A percentile compares a stretch with the other conserved stretches of the same genome.
Evolutionary conservation across 2,888 invertebrate genomes (phyloP).

Genomic region (Poecilobothrus nobilitatus): DNA sequence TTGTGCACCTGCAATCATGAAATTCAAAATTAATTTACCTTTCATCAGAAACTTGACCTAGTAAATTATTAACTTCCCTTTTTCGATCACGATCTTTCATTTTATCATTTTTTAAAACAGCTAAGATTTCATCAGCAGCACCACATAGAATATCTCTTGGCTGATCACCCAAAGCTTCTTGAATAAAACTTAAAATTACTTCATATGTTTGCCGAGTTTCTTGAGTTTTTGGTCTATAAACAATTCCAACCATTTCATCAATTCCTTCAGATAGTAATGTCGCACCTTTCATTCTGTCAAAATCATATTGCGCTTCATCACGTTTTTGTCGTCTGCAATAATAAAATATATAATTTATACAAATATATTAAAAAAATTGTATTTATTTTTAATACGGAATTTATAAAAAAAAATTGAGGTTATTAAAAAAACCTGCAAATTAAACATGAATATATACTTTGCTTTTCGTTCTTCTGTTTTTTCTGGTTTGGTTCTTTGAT

Average conservation of each 20-base stretch:
- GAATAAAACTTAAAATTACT: constrained; percentile 89
- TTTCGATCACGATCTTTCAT: constrained; percentile 90
- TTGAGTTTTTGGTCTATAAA: constrained; percentile 93
- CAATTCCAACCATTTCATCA: constrained; percentile 88
- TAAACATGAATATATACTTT: constrained; percentile 53
- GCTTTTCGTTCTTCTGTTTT: constrained; percentile 88
- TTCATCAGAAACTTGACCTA: constrained; percentile 79
- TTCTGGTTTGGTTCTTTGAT: constrained; percentile 84
- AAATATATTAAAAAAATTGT: background rate
- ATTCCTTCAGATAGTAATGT: constrained; percentile 77
- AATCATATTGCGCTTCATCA: constrained; percentile 88
- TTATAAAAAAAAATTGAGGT: background rate
- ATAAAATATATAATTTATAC: constrained; percentile 20
- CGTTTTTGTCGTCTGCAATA: constrained; percentile 65
- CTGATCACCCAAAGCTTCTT: constrained; percentile 94
- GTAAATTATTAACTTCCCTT: constrained; percentile 77
- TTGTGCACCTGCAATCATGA: too few species aligned
- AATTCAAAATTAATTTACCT: constrained; percentile 27
- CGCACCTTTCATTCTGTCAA: constrained; percentile 80
- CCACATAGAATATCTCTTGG: constrained; percentile 95
- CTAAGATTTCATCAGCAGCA: constrained; percentile 97
- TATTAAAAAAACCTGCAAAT: background rate
- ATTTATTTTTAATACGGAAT: background rate
- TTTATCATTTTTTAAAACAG: constrained; percentile 89
- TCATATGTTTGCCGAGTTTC: constrained; percentile 98